Conservation (phyloP, 2,113 vertebrate species). For the Planiliza haematocheilus region DNA sequence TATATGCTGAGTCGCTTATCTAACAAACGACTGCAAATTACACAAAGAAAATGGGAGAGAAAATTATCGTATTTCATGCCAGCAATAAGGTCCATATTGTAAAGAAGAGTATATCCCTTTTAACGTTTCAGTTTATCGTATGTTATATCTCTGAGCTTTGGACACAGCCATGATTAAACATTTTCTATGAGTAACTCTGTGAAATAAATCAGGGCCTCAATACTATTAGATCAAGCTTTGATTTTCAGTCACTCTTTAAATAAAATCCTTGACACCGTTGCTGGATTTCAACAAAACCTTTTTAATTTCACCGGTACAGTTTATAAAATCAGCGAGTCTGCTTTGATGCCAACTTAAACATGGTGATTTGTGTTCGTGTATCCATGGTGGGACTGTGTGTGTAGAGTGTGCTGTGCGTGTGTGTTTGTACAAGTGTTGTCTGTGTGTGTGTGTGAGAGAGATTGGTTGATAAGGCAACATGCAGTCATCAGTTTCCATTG, state of each 20-base stretch:
- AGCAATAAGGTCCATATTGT: too few species aligned
- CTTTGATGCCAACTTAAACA: constrained; percentile 80
- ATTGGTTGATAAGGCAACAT: constrained; percentile 80
- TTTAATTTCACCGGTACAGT: constrained; percentile 83
- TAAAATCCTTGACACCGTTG: constrained; percentile 37
- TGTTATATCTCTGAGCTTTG: too few species aligned
- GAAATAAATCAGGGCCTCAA: too few species aligned
- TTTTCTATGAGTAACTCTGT: too few species aligned
- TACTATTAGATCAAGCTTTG: too few species aligned
- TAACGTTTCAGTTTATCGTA: too few species aligned
- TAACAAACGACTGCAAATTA: too few species aligned
- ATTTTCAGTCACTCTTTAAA: background rate
- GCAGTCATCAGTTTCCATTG: constrained; percentile 77
- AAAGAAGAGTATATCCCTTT: too few species aligned
- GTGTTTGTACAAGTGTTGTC: constrained; percentile 25
- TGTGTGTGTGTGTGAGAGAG: constrained; percentile 53
- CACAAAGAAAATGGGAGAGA: too few species aligned
- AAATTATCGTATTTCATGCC: too few species aligned
- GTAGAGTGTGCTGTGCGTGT: constrained; percentile 19
- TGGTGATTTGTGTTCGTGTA: constrained; percentile 45
- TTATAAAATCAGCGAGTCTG: constrained; percentile 86
- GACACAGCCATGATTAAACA: too few species aligned
- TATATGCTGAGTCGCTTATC: too few species aligned
- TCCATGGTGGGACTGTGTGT: constrained; percentile 17
- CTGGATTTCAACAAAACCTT: constrained; percentile 85